Percentiles rank a stretch among this genome's conserved stretches.
Conservation (phyloP, 2,888 invertebrate species). For the Lypha dubia region DNA sequence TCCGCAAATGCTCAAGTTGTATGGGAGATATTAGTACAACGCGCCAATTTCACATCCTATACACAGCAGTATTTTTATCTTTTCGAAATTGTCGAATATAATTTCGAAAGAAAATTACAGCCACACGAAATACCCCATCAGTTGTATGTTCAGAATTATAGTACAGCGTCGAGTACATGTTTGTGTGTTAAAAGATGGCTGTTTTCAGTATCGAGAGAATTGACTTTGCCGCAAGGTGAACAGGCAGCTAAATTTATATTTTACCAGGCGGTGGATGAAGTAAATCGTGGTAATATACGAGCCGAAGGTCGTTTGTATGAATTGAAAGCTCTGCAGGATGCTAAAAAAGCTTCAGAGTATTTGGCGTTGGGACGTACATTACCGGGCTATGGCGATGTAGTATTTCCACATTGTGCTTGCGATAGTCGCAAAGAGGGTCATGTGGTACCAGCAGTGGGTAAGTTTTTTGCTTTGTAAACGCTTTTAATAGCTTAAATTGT, state of each 20-base stretch:
- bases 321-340: slow-evolving; percentile 96
- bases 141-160: slow-evolving; percentile 99
- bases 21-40: slow-evolving; percentile 93
- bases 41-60: slow-evolving; percentile 91
- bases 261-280: slow-evolving; percentile 97
- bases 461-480: slow-evolving; percentile 76
- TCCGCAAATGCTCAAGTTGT: slow-evolving; percentile 96
- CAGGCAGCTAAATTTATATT: slow-evolving; percentile 93
- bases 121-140: slow-evolving; percentile 98
- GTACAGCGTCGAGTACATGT: slow-evolving; percentile 98
- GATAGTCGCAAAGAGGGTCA: slow-evolving; percentile 95
- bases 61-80: slow-evolving; percentile 96
- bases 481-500: not conserved
- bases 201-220: slow-evolving; percentile 89
- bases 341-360: slow-evolving; percentile 93
- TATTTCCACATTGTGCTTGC: slow-evolving; percentile 97
- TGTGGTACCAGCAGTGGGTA: slow-evolving; percentile 90
- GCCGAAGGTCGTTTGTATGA: slow-evolving; percentile 97
- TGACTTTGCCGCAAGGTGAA: slow-evolving; percentile 87
- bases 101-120: slow-evolving; percentile 97
- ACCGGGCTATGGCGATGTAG: slow-evolving; percentile 96
- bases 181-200: slow-evolving; percentile 94
- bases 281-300: slow-evolving; percentile 95
- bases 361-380: slow-evolving; percentile 92
- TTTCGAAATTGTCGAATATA: slow-evolving; percentile 98